Evolutionary conservation across 2,888 invertebrate genomes (phyloP).

Genomic region (Drosophila infuscata): DNA sequence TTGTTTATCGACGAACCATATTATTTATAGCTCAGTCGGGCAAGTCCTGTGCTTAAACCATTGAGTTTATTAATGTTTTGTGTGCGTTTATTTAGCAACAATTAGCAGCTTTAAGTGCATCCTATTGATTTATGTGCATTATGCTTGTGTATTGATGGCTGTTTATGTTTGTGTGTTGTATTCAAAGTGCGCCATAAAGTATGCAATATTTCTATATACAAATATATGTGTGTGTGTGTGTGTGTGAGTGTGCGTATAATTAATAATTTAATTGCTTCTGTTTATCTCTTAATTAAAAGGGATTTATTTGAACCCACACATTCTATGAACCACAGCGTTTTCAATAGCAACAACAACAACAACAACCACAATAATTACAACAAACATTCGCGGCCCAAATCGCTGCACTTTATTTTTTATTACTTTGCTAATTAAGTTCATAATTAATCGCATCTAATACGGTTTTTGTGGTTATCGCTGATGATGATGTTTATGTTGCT

Average conservation of each 20-base stretch:
- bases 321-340: constrained; percentile 45
- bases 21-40: constrained; percentile 28
- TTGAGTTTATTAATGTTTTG: constrained; percentile 56
- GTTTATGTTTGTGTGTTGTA: constrained; percentile 2
- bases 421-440: constrained; percentile 77
- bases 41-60: constrained; percentile 12
- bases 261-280: constrained; percentile 84
- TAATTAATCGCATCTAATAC: constrained; percentile 74
- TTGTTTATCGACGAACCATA: constrained; percentile 24
- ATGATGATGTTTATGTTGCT: constrained; percentile 28
- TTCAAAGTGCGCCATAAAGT: constrained; percentile 30
- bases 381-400: constrained; percentile 46
- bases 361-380: constrained; percentile 14
- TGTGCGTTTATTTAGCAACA: constrained; percentile 69
- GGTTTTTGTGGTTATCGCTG: constrained; percentile 53
- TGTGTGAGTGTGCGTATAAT: constrained; percentile 67
- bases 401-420: constrained; percentile 73
- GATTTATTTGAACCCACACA: constrained; percentile 72
- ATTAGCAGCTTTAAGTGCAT: constrained; percentile 75
- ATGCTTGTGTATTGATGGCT: background rate
- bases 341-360: constrained; percentile 34
- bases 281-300: constrained; percentile 84
- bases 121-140: constrained; percentile 58
- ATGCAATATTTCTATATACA: constrained; percentile 15
- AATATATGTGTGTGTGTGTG: constrained; percentile 12